phyloP scores from a whole-genome alignment of 2,797 vertebrate genomes.

The Delichon dasypus region DNA sequence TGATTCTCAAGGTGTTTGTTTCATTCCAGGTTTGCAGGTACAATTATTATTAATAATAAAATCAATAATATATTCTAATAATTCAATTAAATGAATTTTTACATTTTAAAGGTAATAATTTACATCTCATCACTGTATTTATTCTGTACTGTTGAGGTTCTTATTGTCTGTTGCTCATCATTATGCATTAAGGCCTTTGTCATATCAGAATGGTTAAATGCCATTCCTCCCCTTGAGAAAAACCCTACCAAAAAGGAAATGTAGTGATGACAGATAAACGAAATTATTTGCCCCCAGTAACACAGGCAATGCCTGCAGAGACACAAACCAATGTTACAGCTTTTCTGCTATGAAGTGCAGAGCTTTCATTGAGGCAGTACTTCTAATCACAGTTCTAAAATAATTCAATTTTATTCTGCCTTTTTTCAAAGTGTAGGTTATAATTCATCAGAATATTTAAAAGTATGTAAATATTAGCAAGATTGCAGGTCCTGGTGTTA shows the following conservation, averaged over 20 bases:
- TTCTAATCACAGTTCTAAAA: background rate
- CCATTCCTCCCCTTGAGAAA: background rate
- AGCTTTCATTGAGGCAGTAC: background rate
- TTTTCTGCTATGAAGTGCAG: background rate
- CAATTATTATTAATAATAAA: background rate
- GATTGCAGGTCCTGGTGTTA: background rate
- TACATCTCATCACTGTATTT: background rate
- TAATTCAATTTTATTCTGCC: background rate
- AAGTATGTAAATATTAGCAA: background rate
- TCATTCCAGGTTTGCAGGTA: slow-evolving; percentile 96
- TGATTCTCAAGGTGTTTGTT: slow-evolving; percentile 92
- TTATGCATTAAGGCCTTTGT: background rate
- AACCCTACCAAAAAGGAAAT: background rate
- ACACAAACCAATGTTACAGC: background rate
- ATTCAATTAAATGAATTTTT: background rate
- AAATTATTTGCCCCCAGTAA: background rate
- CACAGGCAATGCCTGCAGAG: background rate
- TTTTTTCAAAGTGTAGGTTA: background rate
- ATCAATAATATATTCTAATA: background rate
- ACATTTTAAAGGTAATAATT: background rate
- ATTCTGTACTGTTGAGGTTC: background rate
- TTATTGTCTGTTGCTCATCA: background rate
- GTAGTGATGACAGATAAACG: background rate
- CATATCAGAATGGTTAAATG: background rate
- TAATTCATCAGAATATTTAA: background rate